A percentile compares a stretch with the other conserved stretches of the same genome.
These are phyloP conservation scores for Habrosyne pyritoides DNA, from an alignment of 2,888 invertebrate genomes.

Conservation along the genomic window DNA sequence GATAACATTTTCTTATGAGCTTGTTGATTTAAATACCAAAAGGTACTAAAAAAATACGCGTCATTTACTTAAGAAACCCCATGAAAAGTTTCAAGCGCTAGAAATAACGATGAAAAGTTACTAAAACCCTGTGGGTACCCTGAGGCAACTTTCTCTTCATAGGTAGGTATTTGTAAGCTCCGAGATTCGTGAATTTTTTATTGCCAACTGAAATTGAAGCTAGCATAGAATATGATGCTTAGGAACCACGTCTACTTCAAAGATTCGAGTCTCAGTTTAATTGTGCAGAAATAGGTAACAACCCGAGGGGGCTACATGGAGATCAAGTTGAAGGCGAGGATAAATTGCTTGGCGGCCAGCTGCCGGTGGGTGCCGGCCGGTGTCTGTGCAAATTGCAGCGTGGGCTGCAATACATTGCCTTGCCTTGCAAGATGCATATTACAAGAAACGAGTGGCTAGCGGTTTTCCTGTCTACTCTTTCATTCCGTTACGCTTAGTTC, in stretches of 20 bases:
- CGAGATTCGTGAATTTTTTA: not conserved
- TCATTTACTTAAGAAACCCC: not conserved
- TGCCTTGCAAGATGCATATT: conserved; percentile 11
- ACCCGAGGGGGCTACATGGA: conserved; percentile 27
- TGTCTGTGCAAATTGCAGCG: conserved; percentile 40
- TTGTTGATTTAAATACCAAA: not conserved
- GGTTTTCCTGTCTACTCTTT: not conserved
- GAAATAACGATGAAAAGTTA: not conserved
- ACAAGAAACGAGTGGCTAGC: conserved; percentile 8
- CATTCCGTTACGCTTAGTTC: not conserved
- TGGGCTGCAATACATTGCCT: conserved; percentile 31
- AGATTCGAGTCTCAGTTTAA: conserved; percentile 9
- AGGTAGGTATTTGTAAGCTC: not conserved
- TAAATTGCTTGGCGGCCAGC: conserved; percentile 48
- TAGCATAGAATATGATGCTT: not conserved
- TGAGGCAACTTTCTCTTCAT: not conserved
- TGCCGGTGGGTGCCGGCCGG: conserved; percentile 28
- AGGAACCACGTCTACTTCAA: conserved; percentile 9
- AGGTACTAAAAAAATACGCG: not conserved
- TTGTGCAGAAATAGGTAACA: conserved; percentile 11
- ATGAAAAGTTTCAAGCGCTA: not conserved
- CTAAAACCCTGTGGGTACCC: not conserved
- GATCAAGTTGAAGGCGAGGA: conserved; percentile 57
- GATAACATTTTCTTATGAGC: not conserved
- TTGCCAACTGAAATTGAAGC: not conserved